These are phyloP conservation scores for zebrafish (Danio rerio) DNA, from an alignment of 2,113 vertebrate species.

Conservation along the genomic window GRCz12tu NC_133182.1:26889501-26890000, in stretches of 20 bases:
- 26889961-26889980: slow-evolving; percentile 59
- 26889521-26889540: slow-evolving; percentile 42
- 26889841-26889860: slow-evolving; percentile 36
- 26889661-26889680: slow-evolving; percentile 24
- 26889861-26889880: slow-evolving; percentile 48
- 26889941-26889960: slow-evolving; percentile 79
- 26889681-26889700: slow-evolving; percentile 26
- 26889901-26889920: slow-evolving; percentile 36
- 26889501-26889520: slow-evolving; percentile 46
- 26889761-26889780: slow-evolving; percentile 11
- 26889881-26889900: slow-evolving; percentile 45
- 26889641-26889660: background rate
- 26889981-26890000: background rate
- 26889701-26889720: background rate
- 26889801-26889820: slow-evolving; percentile 43
- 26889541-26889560: slow-evolving; percentile 13
- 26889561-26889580: background rate
- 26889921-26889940: slow-evolving; percentile 50
- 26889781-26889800: slow-evolving; percentile 47
- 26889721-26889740: slow-evolving; percentile 26
- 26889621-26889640: slow-evolving; percentile 30
- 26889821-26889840: slow-evolving; percentile 27
- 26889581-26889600: slow-evolving; percentile 14
- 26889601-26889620: slow-evolving; percentile 14
- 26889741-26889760: slow-evolving; percentile 39